phyloP scores from a whole-genome alignment of 2,888 invertebrate species.

The Caenorhabditis drosophilae region DNA sequence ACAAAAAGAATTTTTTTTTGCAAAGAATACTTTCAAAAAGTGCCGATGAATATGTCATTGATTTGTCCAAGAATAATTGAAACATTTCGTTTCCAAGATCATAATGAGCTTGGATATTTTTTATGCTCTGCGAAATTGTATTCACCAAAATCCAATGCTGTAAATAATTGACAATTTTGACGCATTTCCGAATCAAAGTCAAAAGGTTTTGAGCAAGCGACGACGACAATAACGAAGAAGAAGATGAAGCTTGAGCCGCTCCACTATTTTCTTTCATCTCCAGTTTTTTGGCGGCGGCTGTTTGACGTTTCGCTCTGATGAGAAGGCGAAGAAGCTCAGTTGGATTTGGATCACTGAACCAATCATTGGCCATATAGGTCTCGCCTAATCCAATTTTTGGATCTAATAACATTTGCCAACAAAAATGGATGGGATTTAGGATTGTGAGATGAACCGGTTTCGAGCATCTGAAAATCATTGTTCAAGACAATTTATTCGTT shows the following conservation, averaged over 20 bases:
- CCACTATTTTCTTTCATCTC: slow-evolving; percentile 7
- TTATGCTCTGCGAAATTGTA: slow-evolving; percentile 44
- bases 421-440: slow-evolving; percentile 53
- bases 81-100: slow-evolving; percentile 66
- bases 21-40: slow-evolving; percentile 56
- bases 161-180: slow-evolving; percentile 51
- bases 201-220: too few relatives aligned
- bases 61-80: slow-evolving; percentile 56
- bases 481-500: neutral
- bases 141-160: slow-evolving; percentile 55
- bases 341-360: slow-evolving; percentile 51
- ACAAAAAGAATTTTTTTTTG: neutral
- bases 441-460: slow-evolving; percentile 44
- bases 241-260: slow-evolving; percentile 7
- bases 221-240: too few relatives aligned
- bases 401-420: slow-evolving; percentile 57
- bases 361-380: slow-evolving; percentile 59
- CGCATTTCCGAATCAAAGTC: slow-evolving; percentile 22
- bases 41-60: slow-evolving; percentile 63
- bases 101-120: slow-evolving; percentile 57
- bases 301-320: slow-evolving; percentile 53
- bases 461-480: slow-evolving; percentile 13
- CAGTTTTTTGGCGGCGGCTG: slow-evolving; percentile 20
- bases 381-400: slow-evolving; percentile 59
- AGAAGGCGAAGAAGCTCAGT: slow-evolving; percentile 52